Conservation (phyloP, 2,113 vertebrate species). For the Odontesthes bonariensis region DNA sequence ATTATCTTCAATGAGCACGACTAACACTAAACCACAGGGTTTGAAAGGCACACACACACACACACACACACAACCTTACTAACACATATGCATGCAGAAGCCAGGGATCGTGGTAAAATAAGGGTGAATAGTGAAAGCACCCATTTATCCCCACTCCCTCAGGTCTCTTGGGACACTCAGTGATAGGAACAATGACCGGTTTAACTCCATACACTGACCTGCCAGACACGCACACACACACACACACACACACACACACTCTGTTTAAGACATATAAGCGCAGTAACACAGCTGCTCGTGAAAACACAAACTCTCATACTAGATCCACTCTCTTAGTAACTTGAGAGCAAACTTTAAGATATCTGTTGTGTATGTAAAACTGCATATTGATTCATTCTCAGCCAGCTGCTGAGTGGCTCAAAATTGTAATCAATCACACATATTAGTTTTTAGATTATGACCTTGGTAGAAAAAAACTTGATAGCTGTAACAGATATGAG, state of each 20-base stretch:
- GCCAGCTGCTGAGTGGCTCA: too few species aligned
- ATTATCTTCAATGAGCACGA: too few species aligned
- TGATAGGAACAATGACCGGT: constrained; percentile 63
- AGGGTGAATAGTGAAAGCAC: constrained; percentile 70
- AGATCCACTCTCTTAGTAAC: background rate
- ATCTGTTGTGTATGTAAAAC: too few species aligned
- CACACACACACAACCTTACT: constrained; percentile 3
- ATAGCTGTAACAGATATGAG: too few species aligned
- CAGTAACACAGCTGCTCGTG: background rate
- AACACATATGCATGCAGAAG: constrained; percentile 17
- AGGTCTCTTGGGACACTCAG: constrained; percentile 55
- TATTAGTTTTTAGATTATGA: too few species aligned
- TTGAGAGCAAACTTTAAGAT: background rate
- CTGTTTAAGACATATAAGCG: background rate
- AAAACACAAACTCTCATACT: background rate
- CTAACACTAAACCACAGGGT: background rate
- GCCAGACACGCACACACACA: constrained; percentile 18
- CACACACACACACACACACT: constrained; percentile 37
- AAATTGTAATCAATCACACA: too few species aligned
- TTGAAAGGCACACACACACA: constrained; percentile 10
- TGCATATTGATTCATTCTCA: too few species aligned
- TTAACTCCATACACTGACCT: constrained; percentile 59
- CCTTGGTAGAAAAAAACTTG: too few species aligned
- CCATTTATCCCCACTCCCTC: constrained; percentile 66
- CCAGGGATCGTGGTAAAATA: constrained; percentile 51